phyloP scores from a whole-genome alignment of 2,888 invertebrate genomes.

The Stenchaetothrips biformis region DNA sequence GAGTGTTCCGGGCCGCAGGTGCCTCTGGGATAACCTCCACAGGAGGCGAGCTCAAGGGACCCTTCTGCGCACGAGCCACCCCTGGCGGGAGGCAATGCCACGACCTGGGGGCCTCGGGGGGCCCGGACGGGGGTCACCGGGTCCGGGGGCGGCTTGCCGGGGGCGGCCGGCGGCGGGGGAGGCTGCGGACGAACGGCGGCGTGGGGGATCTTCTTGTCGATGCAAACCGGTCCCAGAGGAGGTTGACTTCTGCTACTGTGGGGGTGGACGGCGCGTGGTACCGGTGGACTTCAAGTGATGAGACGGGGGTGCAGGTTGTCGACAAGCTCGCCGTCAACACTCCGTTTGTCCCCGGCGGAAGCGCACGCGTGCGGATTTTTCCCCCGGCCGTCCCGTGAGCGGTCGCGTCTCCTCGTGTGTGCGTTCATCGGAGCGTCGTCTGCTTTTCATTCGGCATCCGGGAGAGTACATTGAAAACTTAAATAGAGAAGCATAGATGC shows the following conservation, averaged over 20 bases:
- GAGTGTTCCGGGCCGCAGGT: background rate
- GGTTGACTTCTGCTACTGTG: background rate
- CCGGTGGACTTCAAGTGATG: slow-evolving; percentile 30
- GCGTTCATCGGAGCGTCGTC: no score
- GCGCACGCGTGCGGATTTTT: no score
- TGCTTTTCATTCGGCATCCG: no score
- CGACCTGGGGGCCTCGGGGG: background rate
- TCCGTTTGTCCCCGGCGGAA: no score
- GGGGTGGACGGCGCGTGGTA: slow-evolving; percentile 28
- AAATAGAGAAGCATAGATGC: no score
- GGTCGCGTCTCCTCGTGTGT: no score
- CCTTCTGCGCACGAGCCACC: slow-evolving; percentile 7
- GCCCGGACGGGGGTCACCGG: slow-evolving; percentile 37
- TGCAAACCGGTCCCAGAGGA: background rate
- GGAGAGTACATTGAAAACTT: no score
- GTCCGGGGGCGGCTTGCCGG: slow-evolving; percentile 30
- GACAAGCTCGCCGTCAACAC: background rate
- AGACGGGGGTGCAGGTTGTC: slow-evolving; percentile 28
- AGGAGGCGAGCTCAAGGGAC: background rate
- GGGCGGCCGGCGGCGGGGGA: slow-evolving; percentile 29
- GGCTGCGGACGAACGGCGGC: background rate
- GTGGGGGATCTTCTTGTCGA: background rate
- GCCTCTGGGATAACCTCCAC: slow-evolving; percentile 4
- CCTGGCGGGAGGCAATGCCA: background rate
- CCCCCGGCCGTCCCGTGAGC: no score